A percentile compares a stretch with the other conserved stretches of the same genome.
Conservation (phyloP, 1,140 invertebrate species). For the Idris sp. region DNA sequence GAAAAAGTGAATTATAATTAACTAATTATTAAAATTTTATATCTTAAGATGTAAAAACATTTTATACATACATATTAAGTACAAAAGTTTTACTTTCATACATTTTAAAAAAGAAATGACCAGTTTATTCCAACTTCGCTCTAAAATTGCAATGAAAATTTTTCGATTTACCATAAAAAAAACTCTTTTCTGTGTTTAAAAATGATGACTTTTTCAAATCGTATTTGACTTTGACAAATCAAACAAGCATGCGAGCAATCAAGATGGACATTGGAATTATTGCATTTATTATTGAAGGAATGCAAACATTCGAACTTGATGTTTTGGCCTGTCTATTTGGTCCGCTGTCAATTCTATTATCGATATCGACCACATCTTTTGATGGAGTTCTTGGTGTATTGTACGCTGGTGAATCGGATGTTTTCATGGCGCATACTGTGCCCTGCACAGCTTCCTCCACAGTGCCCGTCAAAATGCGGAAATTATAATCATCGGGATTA, state of each 20-base stretch:
- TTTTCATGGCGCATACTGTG: constrained; percentile 80
- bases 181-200: too few relatives aligned
- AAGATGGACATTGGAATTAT: constrained; percentile 29
- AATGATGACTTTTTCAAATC: too few relatives aligned
- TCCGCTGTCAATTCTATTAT: constrained; percentile 52
- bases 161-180: too few relatives aligned
- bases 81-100: too few relatives aligned
- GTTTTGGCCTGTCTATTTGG: constrained; percentile 53
- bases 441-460: constrained; percentile 83
- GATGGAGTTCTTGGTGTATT: constrained; percentile 22
- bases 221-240: too few relatives aligned
- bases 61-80: too few relatives aligned
- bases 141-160: too few relatives aligned
- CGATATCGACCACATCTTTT: constrained; percentile 20
- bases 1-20: too few relatives aligned
- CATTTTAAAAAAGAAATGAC: too few relatives aligned
- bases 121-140: too few relatives aligned
- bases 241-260: constrained; percentile 28
- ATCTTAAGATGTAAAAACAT: too few relatives aligned
- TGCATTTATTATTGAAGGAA: constrained; percentile 16
- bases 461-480: constrained; percentile 83
- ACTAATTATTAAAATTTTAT: too few relatives aligned
- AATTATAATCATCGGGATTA: constrained; percentile 84
- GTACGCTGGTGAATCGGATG: constrained; percentile 16
- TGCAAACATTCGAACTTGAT: constrained; percentile 23